These are phyloP conservation scores for Elegia similella DNA, from an alignment of 2,888 invertebrate genomes.

Conservation along the genomic window DNA sequence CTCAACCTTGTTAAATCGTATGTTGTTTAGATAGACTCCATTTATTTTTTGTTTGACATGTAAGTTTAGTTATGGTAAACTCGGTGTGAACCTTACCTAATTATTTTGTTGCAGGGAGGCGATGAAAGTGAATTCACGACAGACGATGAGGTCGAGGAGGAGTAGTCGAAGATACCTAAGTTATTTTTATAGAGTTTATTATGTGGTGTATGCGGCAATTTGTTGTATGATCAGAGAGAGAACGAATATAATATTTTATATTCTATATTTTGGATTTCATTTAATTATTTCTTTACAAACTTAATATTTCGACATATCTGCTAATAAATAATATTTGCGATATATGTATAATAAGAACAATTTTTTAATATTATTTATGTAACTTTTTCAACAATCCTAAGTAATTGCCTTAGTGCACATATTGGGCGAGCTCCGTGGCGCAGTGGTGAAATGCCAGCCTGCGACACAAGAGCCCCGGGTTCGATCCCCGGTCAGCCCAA, in stretches of 20 bases:
- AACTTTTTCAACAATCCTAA: too few species aligned
- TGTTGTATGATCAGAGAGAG: conserved; percentile 63
- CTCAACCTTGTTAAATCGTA: neutral
- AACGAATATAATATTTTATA: conserved; percentile 77
- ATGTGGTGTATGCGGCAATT: conserved; percentile 55
- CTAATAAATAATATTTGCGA: too few species aligned
- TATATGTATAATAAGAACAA: too few species aligned
- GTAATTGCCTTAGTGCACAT: too few species aligned
- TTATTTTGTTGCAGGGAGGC: conserved; percentile 64
- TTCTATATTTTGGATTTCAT: conserved; percentile 46
- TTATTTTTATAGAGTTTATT: conserved; percentile 81
- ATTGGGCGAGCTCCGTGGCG: too few species aligned
- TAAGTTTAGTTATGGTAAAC: neutral
- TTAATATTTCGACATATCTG: too few species aligned
- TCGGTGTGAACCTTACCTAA: neutral
- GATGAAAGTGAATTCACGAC: conserved; percentile 85
- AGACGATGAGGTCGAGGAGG: conserved; percentile 84
- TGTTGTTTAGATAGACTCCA: neutral
- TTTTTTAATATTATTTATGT: too few species aligned
- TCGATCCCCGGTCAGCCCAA: too few species aligned
- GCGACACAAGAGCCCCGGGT: too few species aligned
- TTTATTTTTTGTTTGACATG: neutral
- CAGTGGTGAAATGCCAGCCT: too few species aligned
- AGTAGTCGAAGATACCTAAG: conserved; percentile 63
- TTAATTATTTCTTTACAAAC: conserved; percentile 3